Conservation (phyloP, 2,113 vertebrate genomes). For the Rattus norvegicus region GRCr8 NC_086039.1:140501501-140502000, state of each 20-base stretch:
- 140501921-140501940: conserved; percentile 44
- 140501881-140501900: conserved; percentile 93
- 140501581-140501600: conserved; percentile 92
- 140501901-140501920: conserved; percentile 89
- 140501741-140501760: not conserved
- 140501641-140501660: conserved; percentile 74
- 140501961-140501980: conserved; percentile 29
- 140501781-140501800: conserved; percentile 49
- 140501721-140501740: conserved; percentile 39
- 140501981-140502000: not conserved
- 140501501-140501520: conserved; percentile 84
- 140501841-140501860: conserved; percentile 93
- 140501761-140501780: not conserved
- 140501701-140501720: not conserved
- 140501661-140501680: not conserved
- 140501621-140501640: conserved; percentile 94
- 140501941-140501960: conserved; percentile 14
- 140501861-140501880: conserved; percentile 93
- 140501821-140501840: conserved; percentile 61
- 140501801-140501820: conserved; percentile 50
- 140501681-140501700: conserved; percentile 63
- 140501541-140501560: conserved; percentile 91
- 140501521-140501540: conserved; percentile 93
- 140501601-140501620: conserved; percentile 91
- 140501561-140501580: conserved; percentile 93